These are phyloP conservation scores for Himalopsyche anomala DNA, from an alignment of 2,888 invertebrate species.

Conservation along the genomic window DNA sequence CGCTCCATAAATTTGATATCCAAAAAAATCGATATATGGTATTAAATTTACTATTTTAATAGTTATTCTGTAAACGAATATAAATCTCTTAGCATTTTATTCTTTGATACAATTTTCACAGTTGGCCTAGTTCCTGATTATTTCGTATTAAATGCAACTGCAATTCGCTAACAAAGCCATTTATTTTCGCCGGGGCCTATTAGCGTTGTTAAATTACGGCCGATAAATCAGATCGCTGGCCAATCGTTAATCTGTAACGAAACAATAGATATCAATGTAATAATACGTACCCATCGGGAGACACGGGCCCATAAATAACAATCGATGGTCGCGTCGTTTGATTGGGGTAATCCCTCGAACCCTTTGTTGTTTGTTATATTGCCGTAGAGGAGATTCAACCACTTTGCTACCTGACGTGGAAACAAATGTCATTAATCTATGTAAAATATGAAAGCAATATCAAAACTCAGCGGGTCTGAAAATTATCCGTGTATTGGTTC, in stretches of 20 bases:
- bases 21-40: no score
- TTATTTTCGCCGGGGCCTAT: neutral
- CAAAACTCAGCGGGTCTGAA: neutral
- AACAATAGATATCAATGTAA: slow-evolving; percentile 46
- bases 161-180: slow-evolving; percentile 1
- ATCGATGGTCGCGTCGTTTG: slow-evolving; percentile 50
- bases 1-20: no score
- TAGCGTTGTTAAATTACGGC: slow-evolving; percentile 16
- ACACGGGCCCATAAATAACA: slow-evolving; percentile 50
- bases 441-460: slow-evolving; percentile 42
- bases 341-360: slow-evolving; percentile 54
- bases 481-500: no score
- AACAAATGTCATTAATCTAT: slow-evolving; percentile 35
- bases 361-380: slow-evolving; percentile 55
- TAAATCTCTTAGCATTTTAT: no score
- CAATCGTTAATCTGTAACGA: slow-evolving; percentile 51
- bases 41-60: no score
- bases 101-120: no score
- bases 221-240: slow-evolving; percentile 52
- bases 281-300: neutral
- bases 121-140: neutral
- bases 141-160: slow-evolving; percentile 13
- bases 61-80: no score
- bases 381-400: slow-evolving; percentile 49
- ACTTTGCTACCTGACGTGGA: slow-evolving; percentile 45